These are phyloP conservation scores for Clamator glandarius DNA, from an alignment of 2,797 vertebrate species.

Conservation along the genomic window DNA sequence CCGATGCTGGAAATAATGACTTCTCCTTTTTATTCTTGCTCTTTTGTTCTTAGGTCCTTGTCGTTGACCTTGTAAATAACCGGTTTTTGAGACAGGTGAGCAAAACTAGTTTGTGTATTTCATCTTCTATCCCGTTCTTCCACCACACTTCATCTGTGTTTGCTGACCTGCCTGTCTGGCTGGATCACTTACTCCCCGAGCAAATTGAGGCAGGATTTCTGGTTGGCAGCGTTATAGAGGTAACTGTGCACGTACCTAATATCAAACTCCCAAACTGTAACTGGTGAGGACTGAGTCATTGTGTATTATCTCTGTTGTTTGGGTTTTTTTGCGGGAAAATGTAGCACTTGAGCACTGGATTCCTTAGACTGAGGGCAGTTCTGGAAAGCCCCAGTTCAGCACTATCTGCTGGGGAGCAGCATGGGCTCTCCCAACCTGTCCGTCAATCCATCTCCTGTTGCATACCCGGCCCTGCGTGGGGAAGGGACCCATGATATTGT, in stretches of 20 bases:
- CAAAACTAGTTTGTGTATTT: neutral
- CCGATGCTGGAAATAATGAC: neutral
- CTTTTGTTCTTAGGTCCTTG: constrained; percentile 85
- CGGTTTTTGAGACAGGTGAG: constrained; percentile 95
- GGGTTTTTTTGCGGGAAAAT: neutral
- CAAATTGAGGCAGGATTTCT: neutral
- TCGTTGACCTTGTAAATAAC: constrained; percentile 94
- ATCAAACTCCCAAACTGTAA: neutral
- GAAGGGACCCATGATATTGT: neutral
- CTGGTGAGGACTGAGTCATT: neutral
- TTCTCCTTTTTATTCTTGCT: neutral
- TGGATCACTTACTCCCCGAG: neutral
- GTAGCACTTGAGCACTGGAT: neutral
- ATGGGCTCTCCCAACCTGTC: neutral
- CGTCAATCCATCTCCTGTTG: neutral
- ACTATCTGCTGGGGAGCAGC: neutral
- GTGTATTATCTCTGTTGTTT: neutral
- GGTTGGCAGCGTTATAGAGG: accelerated
- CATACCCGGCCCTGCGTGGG: neutral
- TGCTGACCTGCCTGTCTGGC: neutral
- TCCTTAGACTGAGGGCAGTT: neutral
- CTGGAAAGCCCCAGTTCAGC: neutral
- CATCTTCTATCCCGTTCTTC: neutral
- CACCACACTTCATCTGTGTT: neutral
- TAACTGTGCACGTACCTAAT: neutral